Evolutionary conservation across 2,888 invertebrate species (phyloP).

Genomic region (Drosophila mettleri): DNA sequence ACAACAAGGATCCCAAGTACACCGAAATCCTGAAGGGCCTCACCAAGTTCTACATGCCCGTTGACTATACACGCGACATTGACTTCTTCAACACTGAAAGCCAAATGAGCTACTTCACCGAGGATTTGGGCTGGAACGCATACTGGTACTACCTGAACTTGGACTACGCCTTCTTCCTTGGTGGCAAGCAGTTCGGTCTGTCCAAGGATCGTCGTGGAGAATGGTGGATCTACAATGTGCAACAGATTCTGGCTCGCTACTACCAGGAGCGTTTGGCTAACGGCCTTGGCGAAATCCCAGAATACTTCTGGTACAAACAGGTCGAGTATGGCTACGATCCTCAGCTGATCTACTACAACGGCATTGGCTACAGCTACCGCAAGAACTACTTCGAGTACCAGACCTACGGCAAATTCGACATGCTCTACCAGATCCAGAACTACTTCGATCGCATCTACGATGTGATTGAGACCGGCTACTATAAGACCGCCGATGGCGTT

Average conservation of each 20-base stretch:
- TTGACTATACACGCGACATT: constrained; percentile 87
- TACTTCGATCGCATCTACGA: constrained; percentile 86
- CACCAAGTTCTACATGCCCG: constrained; percentile 84
- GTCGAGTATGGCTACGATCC: constrained; percentile 87
- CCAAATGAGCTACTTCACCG: constrained; percentile 89
- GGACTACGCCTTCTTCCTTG: constrained; percentile 88
- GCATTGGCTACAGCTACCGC: constrained; percentile 87
- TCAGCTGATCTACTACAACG: constrained; percentile 87
- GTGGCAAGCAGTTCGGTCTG: constrained; percentile 85
- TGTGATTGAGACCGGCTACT: constrained; percentile 86
- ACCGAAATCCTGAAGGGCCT: constrained; percentile 58
- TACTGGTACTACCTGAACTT: constrained; percentile 89
- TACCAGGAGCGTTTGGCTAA: constrained; percentile 89
- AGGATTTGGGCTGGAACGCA: constrained; percentile 89
- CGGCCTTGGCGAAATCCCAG: constrained; percentile 87
- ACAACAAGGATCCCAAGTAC: constrained; percentile 71
- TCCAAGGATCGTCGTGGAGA: constrained; percentile 88
- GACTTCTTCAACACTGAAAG: constrained; percentile 86
- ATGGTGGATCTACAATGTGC: constrained; percentile 88
- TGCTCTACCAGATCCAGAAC: constrained; percentile 69
- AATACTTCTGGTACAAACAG: constrained; percentile 86
- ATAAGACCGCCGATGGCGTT: constrained; percentile 86
- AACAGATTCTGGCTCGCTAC: constrained; percentile 89
- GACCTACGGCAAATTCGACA: constrained; percentile 75
- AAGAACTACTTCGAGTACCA: constrained; percentile 84